Evolutionary conservation across 64 coral and sea anemone genomes (phyloP).

Genomic region (Dendrophyllia cribrosa): DNA sequence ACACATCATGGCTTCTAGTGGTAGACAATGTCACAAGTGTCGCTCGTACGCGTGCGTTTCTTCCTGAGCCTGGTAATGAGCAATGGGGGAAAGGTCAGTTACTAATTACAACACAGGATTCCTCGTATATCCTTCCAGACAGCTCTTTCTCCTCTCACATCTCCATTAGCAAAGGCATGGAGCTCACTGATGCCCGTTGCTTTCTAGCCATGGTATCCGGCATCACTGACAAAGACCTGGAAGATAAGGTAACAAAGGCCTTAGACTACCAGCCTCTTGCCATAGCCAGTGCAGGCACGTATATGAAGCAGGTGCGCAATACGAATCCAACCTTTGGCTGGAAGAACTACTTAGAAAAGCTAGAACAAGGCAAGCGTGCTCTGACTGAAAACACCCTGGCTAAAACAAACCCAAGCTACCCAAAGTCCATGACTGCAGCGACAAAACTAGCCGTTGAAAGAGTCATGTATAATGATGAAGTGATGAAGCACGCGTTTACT

Average conservation of each 20-base stretch:
- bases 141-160: conserved; percentile 10
- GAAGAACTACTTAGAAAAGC: conserved; percentile 46
- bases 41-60: background rate
- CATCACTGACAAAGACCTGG: background rate
- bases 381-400: conserved; percentile 30
- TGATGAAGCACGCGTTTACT: conserved; percentile 61
- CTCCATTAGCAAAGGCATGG: conserved; percentile 41
- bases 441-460: conserved; percentile 37
- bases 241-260: conserved; percentile 22
- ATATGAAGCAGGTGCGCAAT: conserved; percentile 19
- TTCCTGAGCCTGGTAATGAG: conserved; percentile 24
- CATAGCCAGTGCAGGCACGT: conserved; percentile 42
- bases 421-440: conserved; percentile 50
- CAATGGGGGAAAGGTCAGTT: conserved; percentile 54
- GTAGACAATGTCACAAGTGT: conserved; percentile 35
- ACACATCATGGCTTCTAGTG: conserved; percentile 27
- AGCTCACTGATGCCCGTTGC: background rate
- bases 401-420: conserved; percentile 35
- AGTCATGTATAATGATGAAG: conserved; percentile 6
- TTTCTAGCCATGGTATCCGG: conserved; percentile 48
- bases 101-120: conserved; percentile 65
- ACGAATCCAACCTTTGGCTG: conserved; percentile 9
- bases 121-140: conserved; percentile 1
- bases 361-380: conserved; percentile 65
- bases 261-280: conserved; percentile 64